Conservation (phyloP, 2,888 invertebrate genomes). For the Monoplex corrugatus region DNA sequence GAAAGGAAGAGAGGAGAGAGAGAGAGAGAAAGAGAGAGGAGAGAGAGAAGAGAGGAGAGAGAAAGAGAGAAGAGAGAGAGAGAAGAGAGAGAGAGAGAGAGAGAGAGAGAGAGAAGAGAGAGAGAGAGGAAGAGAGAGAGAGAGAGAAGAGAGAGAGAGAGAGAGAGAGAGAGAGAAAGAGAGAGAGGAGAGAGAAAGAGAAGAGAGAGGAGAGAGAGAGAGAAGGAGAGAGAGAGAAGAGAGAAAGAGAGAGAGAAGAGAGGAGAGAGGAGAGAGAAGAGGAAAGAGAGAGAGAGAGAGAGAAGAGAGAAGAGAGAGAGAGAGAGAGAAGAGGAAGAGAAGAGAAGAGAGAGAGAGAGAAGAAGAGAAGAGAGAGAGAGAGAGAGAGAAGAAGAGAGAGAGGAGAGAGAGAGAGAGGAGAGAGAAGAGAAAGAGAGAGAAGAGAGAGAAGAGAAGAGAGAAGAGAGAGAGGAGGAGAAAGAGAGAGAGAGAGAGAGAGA, state of each 20-base stretch:
- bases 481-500: not conserved
- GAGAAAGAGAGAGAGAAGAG: constrained; percentile 3
- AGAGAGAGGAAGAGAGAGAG: too few species aligned
- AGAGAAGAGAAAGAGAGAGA: not conserved
- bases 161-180: constrained; percentile 18
- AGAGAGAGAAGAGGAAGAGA: not conserved
- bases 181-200: not conserved
- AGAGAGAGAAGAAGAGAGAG: not conserved
- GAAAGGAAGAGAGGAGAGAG: too few species aligned
- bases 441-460: not conserved
- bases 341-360: not conserved
- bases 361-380: not conserved
- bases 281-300: not conserved
- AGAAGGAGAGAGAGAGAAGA: not conserved
- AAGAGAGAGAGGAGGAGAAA: constrained; percentile 17
- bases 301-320: too few species aligned
- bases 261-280: not conserved
- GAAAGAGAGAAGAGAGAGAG: too few species aligned
- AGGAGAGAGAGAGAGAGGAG: too few species aligned
- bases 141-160: not conserved
- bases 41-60: too few species aligned
- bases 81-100: too few species aligned
- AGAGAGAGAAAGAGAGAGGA: too few species aligned
- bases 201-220: too few species aligned
- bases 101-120: too few species aligned